Conservation (phyloP, 2,797 vertebrate species). For the Erithacus rubecula region DNA sequence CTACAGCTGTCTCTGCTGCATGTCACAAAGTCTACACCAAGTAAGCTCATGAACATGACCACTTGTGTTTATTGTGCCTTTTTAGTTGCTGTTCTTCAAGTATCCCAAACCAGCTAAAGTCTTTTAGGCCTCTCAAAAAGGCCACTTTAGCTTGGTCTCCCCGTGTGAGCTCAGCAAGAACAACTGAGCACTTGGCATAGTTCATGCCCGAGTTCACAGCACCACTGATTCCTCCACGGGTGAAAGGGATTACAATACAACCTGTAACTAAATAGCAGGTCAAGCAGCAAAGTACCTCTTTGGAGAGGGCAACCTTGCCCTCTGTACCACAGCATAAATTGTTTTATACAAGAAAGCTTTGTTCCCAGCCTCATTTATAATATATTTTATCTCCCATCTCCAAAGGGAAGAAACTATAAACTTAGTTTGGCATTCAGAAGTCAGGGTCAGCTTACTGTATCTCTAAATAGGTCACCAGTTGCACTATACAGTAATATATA, state of each 20-base stretch:
- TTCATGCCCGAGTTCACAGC: background rate
- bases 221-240: background rate
- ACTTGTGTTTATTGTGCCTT: background rate
- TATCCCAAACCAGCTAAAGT: background rate
- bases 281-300: background rate
- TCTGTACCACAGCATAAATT: background rate
- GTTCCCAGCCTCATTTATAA: background rate
- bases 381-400: background rate
- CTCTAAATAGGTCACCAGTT: background rate
- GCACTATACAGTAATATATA: background rate
- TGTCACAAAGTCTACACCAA: background rate
- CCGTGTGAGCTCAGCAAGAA: rapidly evolving
- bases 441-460: background rate
- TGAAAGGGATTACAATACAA: background rate
- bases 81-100: background rate
- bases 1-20: background rate
- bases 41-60: background rate
- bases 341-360: background rate
- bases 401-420: background rate
- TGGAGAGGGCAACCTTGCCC: background rate
- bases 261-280: background rate
- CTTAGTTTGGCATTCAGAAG: background rate
- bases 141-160: background rate
- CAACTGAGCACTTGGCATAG: background rate
- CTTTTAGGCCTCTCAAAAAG: background rate